Percentiles rank a stretch among this genome's conserved stretches.
These are phyloP conservation scores for mouse (Mus musculus) DNA, from an alignment of 2,113 vertebrate species.

Conservation along the genomic window GRCm39 chr4:38817001-38817500, in stretches of 20 bases:
- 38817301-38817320: no score
- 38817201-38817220: neutral
- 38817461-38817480: neutral
- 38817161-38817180: neutral
- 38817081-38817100: neutral
- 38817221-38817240: neutral
- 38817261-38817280: neutral
- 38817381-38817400: neutral
- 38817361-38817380: neutral
- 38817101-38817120: neutral
- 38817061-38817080: neutral
- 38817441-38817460: neutral
- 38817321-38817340: no score
- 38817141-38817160: neutral
- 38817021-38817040: neutral
- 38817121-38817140: neutral
- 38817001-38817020: neutral
- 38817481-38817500: neutral
- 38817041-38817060: neutral
- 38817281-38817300: no score
- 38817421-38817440: neutral
- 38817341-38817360: neutral
- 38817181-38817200: neutral
- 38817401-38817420: neutral
- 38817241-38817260: neutral